These are phyloP conservation scores for Mimachlamys varia DNA, from an alignment of 2,888 invertebrate genomes.

Conservation along the genomic window DNA sequence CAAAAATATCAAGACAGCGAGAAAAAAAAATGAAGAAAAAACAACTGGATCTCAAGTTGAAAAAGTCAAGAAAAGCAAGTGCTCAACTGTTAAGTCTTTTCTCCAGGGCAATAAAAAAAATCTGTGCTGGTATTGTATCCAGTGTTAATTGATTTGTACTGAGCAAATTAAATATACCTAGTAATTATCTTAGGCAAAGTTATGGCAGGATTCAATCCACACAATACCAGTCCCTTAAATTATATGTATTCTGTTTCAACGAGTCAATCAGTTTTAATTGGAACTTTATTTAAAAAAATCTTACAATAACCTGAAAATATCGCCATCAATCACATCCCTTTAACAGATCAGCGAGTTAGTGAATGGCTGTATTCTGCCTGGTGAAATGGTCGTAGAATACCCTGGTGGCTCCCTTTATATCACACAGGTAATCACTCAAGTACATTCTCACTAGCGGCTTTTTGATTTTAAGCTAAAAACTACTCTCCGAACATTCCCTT, in stretches of 20 bases:
- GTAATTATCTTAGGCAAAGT: background rate
- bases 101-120: constrained; percentile 7
- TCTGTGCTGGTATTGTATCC: constrained; percentile 23
- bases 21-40: constrained; percentile 3
- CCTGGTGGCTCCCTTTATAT: background rate
- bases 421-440: background rate
- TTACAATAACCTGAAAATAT: constrained; percentile 17
- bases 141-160: constrained; percentile 20
- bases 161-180: constrained; percentile 28
- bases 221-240: constrained; percentile 3
- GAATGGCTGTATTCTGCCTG: background rate
- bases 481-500: background rate
- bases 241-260: constrained; percentile 27
- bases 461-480: background rate
- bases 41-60: background rate
- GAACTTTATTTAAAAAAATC: constrained; percentile 20
- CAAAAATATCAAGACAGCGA: constrained; percentile 26
- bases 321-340: background rate
- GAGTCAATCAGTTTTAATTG: constrained; percentile 31
- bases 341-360: background rate
- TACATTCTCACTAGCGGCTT: background rate
- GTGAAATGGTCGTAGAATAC: background rate
- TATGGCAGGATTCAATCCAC: background rate
- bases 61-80: constrained; percentile 21
- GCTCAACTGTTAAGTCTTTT: constrained; percentile 26